Base-by-base conservation (phyloP, 2,888 invertebrate genomes). In the Leptinotarsa haldemani region DNA sequence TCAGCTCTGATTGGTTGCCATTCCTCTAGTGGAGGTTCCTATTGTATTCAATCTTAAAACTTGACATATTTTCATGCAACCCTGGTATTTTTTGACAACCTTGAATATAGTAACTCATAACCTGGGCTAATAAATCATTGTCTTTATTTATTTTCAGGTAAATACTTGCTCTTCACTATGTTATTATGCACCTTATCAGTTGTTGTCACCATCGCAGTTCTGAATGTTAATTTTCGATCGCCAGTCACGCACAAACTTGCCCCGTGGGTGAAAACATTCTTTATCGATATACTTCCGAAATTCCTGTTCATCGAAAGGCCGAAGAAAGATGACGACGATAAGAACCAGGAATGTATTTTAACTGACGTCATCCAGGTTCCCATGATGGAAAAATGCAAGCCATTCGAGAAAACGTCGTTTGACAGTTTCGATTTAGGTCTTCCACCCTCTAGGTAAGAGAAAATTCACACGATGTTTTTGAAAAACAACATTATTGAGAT, bases 161-260 rank as follows among this genome's bases (percentile, higher is more conserved):
- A 95, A 90, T 97, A 97, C 90, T 91, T 97, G 82, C 91, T 97
- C 82, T 97, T 97, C 89, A 97, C 97, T 81, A 97, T 97, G 97
- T 94, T 96, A 89, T 91, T 97, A 85, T 97, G 97, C 85, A 97
- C 97, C 79, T 89, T 97, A 81, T 97, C 96, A 79, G 96, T 97
- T 84, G 95, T 97, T 82, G 95, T 96, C 85, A 97, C 97, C 84
- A 97, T 97, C 88, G 95, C 95, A 84, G 97, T 97, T 87, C 91
- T 97, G 84, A 97, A 97, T 88, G 95, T 97, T 84, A 97, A 97
- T 90, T 96, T 94, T 89, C 91, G 94, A 82, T 96, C 96, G 76
- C 97, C 97, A 53, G 96, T 97, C 75, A 97, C 97, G 78, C 97
- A 97, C 88, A 94, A 94, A 83, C 94, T 97, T 93, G 93, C 95